phyloP scores from a whole-genome alignment of 2,113 vertebrate species.

The Salvelinus sp. region DNA sequence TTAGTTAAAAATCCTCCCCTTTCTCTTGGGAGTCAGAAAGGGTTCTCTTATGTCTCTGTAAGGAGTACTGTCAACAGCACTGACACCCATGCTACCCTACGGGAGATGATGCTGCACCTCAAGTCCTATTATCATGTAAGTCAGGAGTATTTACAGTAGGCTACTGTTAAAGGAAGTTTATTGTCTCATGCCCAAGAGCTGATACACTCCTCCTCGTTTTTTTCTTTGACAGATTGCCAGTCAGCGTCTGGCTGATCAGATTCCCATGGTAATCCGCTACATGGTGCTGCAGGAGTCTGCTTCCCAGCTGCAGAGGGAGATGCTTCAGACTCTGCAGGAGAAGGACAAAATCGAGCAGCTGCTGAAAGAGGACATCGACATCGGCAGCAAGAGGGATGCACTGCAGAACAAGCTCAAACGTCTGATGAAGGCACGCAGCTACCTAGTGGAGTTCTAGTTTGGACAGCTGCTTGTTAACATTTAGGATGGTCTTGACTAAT shows the following conservation, averaged over 20 bases:
- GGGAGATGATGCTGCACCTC: slow-evolving; percentile 64
- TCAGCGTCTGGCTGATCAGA: slow-evolving; percentile 78
- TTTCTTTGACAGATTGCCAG: slow-evolving; percentile 71
- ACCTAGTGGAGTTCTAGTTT: slow-evolving; percentile 70
- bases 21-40: no score
- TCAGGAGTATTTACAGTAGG: background rate
- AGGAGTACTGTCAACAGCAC: background rate
- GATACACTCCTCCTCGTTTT: no score
- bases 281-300: slow-evolving; percentile 72
- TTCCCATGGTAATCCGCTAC: slow-evolving; percentile 83
- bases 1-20: no score
- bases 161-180: no score
- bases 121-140: slow-evolving; percentile 66
- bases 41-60: background rate
- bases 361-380: slow-evolving; percentile 77
- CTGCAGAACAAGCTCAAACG: slow-evolving; percentile 67
- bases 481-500: background rate
- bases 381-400: slow-evolving; percentile 62
- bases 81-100: slow-evolving; percentile 39
- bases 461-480: background rate
- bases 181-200: no score
- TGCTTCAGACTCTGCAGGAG: slow-evolving; percentile 81
- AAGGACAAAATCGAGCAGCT: slow-evolving; percentile 59
- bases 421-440: slow-evolving; percentile 70
- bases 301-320: slow-evolving; percentile 68